Evolutionary conservation across 1,140 invertebrate genomes (phyloP).

Genomic region (Cyrtorhinus lividipennis): DNA sequence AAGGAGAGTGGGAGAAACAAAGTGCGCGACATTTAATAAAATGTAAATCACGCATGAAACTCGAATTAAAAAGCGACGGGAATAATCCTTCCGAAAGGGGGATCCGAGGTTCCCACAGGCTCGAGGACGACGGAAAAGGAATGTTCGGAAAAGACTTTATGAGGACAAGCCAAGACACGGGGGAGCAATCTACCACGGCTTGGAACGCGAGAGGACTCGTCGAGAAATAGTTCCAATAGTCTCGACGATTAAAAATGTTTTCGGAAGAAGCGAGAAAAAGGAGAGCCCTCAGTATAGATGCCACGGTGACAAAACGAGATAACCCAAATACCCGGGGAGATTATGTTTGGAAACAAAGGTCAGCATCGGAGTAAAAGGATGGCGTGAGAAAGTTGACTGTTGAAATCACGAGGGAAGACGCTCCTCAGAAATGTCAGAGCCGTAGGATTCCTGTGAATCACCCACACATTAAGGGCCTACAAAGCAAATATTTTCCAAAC

Average conservation of each 20-base stretch:
- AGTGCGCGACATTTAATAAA: slow-evolving; percentile 1
- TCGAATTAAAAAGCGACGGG: neutral
- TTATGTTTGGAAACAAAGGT: slow-evolving; percentile 5
- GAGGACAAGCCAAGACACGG: neutral
- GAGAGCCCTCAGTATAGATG: neutral
- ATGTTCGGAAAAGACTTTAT: slow-evolving; percentile 4
- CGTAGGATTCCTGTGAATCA: neutral
- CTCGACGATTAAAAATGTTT: slow-evolving; percentile 5
- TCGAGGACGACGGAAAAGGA: neutral
- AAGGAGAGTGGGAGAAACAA: neutral
- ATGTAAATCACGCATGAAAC: slow-evolving; percentile 6
- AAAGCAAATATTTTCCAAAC: too few relatives aligned
- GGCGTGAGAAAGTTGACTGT: neutral
- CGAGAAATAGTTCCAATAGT: slow-evolving; percentile 6
- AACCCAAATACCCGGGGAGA: neutral
- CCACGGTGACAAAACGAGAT: neutral
- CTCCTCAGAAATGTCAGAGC: neutral
- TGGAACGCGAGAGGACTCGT: neutral
- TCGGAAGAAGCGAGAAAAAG: neutral
- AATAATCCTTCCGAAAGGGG: neutral
- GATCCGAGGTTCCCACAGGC: neutral
- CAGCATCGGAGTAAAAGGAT: neutral
- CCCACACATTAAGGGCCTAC: slow-evolving; percentile 4
- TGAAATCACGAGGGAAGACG: too few relatives aligned
- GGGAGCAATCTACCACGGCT: neutral